A percentile compares a stretch with the other conserved stretches of the same genome.
These are phyloP conservation scores for Hartigia nigra DNA, from an alignment of 2,888 invertebrate species.

Conservation along the genomic window DNA sequence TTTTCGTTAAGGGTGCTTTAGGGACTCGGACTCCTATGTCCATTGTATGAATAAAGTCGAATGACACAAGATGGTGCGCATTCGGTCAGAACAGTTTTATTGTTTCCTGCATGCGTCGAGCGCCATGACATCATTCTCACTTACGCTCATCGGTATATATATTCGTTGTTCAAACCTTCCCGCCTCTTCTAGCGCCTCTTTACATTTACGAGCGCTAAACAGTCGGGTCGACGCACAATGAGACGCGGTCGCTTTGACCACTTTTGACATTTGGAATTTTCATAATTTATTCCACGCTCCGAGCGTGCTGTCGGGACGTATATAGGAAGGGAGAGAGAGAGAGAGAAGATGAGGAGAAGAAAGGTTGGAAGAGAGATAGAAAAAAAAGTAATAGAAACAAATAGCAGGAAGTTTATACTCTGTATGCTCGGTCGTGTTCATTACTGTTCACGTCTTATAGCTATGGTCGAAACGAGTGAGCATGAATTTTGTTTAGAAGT, in stretches of 20 bases:
- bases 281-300: constrained; percentile 55
- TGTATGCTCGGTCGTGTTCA: not conserved
- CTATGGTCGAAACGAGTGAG: not conserved
- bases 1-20: not conserved
- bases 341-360: not conserved
- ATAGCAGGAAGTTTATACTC: not conserved
- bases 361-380: not conserved
- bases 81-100: constrained; percentile 28
- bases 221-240: constrained; percentile 44
- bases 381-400: not conserved
- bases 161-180: constrained; percentile 28
- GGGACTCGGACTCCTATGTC: not conserved
- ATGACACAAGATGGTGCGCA: constrained; percentile 27
- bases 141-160: constrained; percentile 26
- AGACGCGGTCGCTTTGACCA: constrained; percentile 57
- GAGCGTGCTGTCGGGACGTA: constrained; percentile 2
- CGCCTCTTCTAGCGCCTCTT: constrained; percentile 31
- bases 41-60: constrained; percentile 28
- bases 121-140: constrained; percentile 48
- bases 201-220: constrained; percentile 44
- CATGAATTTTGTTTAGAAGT: not conserved
- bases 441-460: not conserved
- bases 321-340: not conserved
- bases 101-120: constrained; percentile 13
- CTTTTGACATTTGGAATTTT: constrained; percentile 57